Conservation (phyloP, 2,797 vertebrate species). For the Sternotherus odoratus region DNA sequence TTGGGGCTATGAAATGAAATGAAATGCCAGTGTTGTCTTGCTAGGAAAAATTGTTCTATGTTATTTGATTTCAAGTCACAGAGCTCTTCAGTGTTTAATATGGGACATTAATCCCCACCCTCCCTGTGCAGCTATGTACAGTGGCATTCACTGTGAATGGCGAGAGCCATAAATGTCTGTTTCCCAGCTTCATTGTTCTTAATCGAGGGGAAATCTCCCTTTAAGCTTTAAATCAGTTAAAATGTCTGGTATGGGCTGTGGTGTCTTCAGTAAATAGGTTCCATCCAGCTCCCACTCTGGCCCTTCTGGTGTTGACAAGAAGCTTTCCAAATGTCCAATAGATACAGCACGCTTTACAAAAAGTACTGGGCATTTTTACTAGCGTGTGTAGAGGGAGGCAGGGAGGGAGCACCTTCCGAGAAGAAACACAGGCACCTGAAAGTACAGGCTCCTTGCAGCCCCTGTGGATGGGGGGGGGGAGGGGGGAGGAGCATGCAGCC, state of each 20-base stretch:
- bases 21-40: not conserved
- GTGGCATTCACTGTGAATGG: not conserved
- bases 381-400: not conserved
- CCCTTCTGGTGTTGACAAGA: conserved; percentile 28
- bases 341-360: not conserved
- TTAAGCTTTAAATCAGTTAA: not conserved
- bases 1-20: not conserved
- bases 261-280: not conserved
- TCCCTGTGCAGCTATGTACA: not conserved
- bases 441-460: no score
- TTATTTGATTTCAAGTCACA: conserved; percentile 20
- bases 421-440: no score
- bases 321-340: not conserved
- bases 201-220: not conserved
- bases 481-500: no score
- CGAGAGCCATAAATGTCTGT: not conserved
- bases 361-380: not conserved
- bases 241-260: not conserved
- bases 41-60: not conserved
- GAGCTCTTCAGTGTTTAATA: conserved; percentile 2
- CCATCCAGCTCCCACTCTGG: not conserved
- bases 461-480: no score
- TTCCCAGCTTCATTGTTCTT: not conserved
- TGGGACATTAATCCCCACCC: not conserved
- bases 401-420: no score